Evolutionary conservation across 1,140 invertebrate species (phyloP).

Genomic region (Euwallacea similis): DNA sequence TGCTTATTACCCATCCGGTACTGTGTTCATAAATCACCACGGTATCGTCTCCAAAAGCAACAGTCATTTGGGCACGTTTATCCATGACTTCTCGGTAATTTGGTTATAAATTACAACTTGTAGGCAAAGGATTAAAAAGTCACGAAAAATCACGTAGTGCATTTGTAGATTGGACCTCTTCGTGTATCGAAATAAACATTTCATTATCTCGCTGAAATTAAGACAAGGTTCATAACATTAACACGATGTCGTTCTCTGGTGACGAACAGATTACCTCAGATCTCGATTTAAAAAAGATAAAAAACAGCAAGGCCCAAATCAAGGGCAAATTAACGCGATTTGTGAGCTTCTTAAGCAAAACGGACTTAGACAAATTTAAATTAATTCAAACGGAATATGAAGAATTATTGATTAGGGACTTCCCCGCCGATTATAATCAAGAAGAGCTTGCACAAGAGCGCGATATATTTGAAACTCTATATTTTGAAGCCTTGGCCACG

Average conservation of each 20-base stretch:
- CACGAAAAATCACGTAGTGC: background rate
- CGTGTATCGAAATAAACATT: background rate
- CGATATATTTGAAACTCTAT: slow-evolving; percentile 11
- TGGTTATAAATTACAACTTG: background rate
- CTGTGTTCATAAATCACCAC: background rate
- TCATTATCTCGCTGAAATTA: background rate
- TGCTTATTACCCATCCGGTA: background rate
- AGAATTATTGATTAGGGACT: slow-evolving; percentile 19
- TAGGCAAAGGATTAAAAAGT: background rate
- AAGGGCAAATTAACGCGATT: slow-evolving; percentile 10
- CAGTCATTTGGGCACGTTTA: no score
- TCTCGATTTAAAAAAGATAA: slow-evolving; percentile 11
- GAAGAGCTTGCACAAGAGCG: slow-evolving; percentile 14
- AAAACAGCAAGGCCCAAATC: background rate
- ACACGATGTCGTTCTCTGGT: background rate
- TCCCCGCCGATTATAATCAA: slow-evolving; percentile 1
- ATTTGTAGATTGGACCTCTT: background rate
- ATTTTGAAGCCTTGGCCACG: slow-evolving; percentile 15
- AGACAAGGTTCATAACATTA: background rate
- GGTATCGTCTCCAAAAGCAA: background rate
- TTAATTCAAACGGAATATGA: slow-evolving; percentile 20
- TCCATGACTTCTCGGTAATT: no score
- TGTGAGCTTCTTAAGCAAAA: background rate
- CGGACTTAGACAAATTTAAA: slow-evolving; percentile 3
- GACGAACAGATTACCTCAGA: background rate